A percentile compares a stretch with the other conserved stretches of the same genome.
These are phyloP conservation scores for Picus viridis DNA, from an alignment of 2,797 vertebrate genomes.

Conservation along the genomic window DNA sequence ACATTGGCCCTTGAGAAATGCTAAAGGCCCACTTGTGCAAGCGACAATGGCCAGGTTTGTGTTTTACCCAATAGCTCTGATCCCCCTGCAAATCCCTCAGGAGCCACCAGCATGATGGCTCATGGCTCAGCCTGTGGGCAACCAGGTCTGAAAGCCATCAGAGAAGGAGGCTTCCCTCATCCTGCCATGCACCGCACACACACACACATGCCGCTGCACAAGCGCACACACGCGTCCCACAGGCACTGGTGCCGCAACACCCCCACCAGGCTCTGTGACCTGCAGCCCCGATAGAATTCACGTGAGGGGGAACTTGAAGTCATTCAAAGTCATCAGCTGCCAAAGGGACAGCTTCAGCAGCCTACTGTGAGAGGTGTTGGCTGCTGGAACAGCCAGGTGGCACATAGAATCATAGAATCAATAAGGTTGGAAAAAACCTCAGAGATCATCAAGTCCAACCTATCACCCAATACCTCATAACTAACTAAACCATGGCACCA, in stretches of 20 bases:
- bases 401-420: not conserved
- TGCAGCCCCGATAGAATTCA: not conserved
- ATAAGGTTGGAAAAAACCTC: no score
- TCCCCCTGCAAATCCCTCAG: not conserved
- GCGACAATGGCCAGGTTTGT: not conserved
- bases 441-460: no score
- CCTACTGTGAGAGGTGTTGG: not conserved
- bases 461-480: no score
- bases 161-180: not conserved
- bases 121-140: rapidly evolving
- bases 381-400: not conserved
- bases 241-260: not conserved
- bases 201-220: not conserved
- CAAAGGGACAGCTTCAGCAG: not conserved
- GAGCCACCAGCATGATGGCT: rapidly evolving
- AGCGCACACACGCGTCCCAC: not conserved
- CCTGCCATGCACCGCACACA: not conserved
- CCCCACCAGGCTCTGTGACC: not conserved
- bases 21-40: not conserved
- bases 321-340: not conserved
- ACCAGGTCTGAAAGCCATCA: not conserved
- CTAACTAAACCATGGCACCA: no score
- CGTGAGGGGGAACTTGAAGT: not conserved
- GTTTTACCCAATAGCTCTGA: not conserved
- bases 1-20: not conserved